phyloP scores from a whole-genome alignment of 2,797 vertebrate genomes.

The Sparidentex hasta region DNA sequence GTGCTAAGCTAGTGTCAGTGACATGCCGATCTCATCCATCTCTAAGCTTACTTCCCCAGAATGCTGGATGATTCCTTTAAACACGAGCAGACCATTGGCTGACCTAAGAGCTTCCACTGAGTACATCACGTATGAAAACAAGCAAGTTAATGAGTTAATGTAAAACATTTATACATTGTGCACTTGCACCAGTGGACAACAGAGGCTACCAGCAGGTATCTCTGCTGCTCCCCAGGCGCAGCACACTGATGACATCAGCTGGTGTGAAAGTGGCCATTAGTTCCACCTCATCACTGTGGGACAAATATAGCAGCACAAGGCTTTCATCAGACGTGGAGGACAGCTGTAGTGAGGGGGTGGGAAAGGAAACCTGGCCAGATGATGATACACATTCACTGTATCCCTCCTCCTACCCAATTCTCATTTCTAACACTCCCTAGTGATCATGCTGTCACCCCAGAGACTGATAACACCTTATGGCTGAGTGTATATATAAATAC shows the following conservation, averaged over 20 bases:
- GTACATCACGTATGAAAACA: constrained; percentile 27
- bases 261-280: constrained; percentile 84
- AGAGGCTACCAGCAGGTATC: constrained; percentile 73
- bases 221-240: constrained; percentile 59
- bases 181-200: constrained; percentile 43
- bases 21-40: not conserved
- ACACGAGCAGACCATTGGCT: constrained; percentile 3
- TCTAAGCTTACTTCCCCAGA: not conserved
- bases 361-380: constrained; percentile 80
- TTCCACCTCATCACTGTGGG: constrained; percentile 85
- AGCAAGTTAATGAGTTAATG: constrained; percentile 17
- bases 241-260: constrained; percentile 81
- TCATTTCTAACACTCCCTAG: constrained; percentile 60
- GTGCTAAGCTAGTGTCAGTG: not conserved
- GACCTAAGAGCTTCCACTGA: constrained; percentile 22
- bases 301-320: constrained; percentile 81
- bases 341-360: constrained; percentile 82
- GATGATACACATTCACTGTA: constrained; percentile 76
- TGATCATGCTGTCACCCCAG: constrained; percentile 60
- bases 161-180: constrained; percentile 23
- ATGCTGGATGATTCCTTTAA: not conserved
- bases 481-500: not conserved
- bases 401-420: constrained; percentile 62
- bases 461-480: constrained; percentile 63
- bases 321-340: constrained; percentile 80